Conservation (phyloP, 1,140 invertebrate species). For the Latrodectus geometricus region DNA sequence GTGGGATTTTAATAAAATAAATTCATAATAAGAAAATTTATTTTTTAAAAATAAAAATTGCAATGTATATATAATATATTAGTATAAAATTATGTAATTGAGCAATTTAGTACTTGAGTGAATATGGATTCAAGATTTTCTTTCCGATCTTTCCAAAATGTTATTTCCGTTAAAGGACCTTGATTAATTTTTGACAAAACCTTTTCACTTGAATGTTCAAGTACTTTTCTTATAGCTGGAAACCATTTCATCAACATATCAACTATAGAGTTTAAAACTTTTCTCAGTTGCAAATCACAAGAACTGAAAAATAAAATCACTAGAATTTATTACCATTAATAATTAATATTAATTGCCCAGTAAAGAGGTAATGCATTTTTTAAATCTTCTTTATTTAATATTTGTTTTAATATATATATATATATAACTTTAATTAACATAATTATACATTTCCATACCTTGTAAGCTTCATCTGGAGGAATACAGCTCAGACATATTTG, state of each 20-base stretch:
- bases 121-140: slow-evolving; percentile 45
- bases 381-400: too few species aligned
- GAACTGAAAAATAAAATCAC: slow-evolving; percentile 10
- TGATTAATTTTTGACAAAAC: slow-evolving; percentile 26
- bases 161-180: slow-evolving; percentile 34
- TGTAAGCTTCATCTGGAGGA: slow-evolving; percentile 31
- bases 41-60: too few species aligned
- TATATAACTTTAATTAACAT: not conserved
- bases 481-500: slow-evolving; percentile 13
- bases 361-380: too few species aligned
- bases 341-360: too few species aligned
- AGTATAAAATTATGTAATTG: not conserved
- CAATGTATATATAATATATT: too few species aligned
- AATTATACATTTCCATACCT: slow-evolving; percentile 19
- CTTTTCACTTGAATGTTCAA: slow-evolving; percentile 32
- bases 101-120: slow-evolving; percentile 21
- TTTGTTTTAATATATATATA: not conserved
- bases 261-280: slow-evolving; percentile 34
- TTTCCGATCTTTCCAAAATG: slow-evolving; percentile 38
- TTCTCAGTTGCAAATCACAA: slow-evolving; percentile 13
- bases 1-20: too few species aligned
- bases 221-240: slow-evolving; percentile 27
- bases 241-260: slow-evolving; percentile 43
- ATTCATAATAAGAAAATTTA: too few species aligned
- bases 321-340: not conserved